Conservation (phyloP, 2,888 invertebrate genomes). For the Tetramorium bicarinatum region DNA sequence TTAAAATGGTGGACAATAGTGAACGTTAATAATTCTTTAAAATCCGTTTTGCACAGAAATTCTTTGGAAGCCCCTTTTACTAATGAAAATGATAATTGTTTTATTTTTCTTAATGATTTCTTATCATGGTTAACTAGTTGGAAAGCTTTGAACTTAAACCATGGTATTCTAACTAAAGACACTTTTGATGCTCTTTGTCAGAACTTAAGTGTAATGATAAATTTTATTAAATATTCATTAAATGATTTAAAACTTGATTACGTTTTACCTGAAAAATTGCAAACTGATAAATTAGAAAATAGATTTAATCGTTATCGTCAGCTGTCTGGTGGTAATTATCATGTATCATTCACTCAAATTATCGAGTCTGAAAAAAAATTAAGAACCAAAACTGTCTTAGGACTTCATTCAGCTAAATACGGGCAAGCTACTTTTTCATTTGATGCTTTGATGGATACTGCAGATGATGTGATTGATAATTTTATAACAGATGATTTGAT, state of each 20-base stretch:
- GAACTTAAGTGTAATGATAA: neutral
- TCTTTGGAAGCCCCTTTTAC: neutral
- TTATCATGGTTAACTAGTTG: neutral
- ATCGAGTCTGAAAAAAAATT: neutral
- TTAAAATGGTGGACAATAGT: neutral
- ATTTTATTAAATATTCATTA: neutral
- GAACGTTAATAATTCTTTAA: neutral
- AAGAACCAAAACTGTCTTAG: neutral
- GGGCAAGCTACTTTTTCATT: too few relatives aligned
- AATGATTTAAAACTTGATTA: neutral
- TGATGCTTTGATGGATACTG: too few relatives aligned
- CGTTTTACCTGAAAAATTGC: neutral
- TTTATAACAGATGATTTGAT: neutral
- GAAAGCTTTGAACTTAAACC: neutral
- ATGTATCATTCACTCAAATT: neutral
- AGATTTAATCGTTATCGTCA: constrained; percentile 1
- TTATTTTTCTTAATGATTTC: neutral
- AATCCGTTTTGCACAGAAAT: neutral
- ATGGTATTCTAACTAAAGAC: neutral
- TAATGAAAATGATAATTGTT: neutral
- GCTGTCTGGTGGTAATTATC: neutral
- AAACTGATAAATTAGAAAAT: neutral
- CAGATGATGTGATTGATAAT: too few relatives aligned
- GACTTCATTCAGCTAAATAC: too few relatives aligned
- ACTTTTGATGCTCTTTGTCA: neutral